phyloP scores from a whole-genome alignment of 1,140 invertebrate species.

The Ooceraea biroi region DNA sequence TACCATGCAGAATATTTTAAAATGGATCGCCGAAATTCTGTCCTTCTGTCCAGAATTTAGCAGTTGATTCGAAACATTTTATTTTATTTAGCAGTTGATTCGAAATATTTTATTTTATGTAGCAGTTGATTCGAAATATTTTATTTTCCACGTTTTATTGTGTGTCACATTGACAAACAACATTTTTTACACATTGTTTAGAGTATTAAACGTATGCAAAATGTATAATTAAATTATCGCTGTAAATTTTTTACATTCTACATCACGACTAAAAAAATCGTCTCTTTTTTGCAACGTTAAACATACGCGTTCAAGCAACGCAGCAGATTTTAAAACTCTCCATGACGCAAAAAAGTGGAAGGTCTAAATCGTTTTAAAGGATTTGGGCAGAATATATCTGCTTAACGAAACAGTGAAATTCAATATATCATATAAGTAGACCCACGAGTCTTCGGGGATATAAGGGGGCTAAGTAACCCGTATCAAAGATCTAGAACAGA shows the following conservation, averaged over 20 bases:
- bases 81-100: background rate
- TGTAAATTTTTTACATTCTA: constrained; percentile 24
- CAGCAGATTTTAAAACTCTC: background rate
- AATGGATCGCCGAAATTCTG: background rate
- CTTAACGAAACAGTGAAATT: constrained; percentile 27
- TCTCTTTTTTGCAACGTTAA: background rate
- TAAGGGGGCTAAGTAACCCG: constrained; percentile 27
- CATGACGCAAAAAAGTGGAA: background rate
- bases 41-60: background rate
- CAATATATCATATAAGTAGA: constrained; percentile 16
- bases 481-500: constrained; percentile 52
- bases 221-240: background rate
- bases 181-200: background rate
- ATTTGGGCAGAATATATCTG: constrained; percentile 1
- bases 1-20: background rate
- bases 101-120: too few species aligned
- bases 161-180: too few species aligned
- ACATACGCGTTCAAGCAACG: background rate
- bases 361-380: background rate
- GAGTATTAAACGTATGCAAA: background rate
- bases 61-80: background rate
- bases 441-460: constrained; percentile 39
- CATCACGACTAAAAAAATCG: too few species aligned
- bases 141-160: too few species aligned
- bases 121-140: too few species aligned